Base-by-base conservation (phyloP, 2,797 vertebrate genomes). In the Pseudomugil tenellus region DNA sequence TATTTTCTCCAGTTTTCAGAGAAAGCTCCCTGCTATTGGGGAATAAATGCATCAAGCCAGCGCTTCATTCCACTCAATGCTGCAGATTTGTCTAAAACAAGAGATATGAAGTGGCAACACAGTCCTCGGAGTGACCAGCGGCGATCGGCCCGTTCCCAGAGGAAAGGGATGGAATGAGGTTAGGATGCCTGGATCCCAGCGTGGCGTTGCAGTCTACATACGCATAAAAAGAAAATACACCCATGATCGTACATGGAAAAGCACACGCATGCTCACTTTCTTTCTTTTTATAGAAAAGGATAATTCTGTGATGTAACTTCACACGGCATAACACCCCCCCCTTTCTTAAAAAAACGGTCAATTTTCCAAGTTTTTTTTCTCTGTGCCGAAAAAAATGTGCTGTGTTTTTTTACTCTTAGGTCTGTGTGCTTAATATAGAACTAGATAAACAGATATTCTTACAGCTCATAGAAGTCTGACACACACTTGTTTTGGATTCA, bases 141-240 rank as follows among this genome's bases (percentile, higher is more conserved):
- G 58, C 70, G 37, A 63, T 23, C 61, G 13, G 52, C 28, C 29
- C 1, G 4, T 32, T 80, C 72, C 73, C 74, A 37, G 46, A 74
- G 70, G 85, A 66, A 57, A 39, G 51, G 2, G 28, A 62, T 69
- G 64, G 80, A 85, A 76, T 70, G 69, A 74, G 69, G 67, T 80
- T 70, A 66, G 31, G 56, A 63, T 81, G 61, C 70, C 55, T 35
- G 61, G 74, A 80, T 72, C 74, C 41, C 26, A 0, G 57, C 25
- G 32, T 72, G 28, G 63, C 63, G 10, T 63, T 56, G 6, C 59
- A 67, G 31, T 46, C 70, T 35, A 49, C 56, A 64, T 64, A 31
- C 49, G 17, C 16, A 58, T 7, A 58, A n/a, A 37, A 13, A 69
- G 34, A 12, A 12, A 35, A 65, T 58, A 66, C 28, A 54, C 51